Percentiles rank a stretch among this genome's conserved stretches.
Evolutionary conservation across 2,113 vertebrate genomes (phyloP).

Genomic region (Verasper variegatus): DNA sequence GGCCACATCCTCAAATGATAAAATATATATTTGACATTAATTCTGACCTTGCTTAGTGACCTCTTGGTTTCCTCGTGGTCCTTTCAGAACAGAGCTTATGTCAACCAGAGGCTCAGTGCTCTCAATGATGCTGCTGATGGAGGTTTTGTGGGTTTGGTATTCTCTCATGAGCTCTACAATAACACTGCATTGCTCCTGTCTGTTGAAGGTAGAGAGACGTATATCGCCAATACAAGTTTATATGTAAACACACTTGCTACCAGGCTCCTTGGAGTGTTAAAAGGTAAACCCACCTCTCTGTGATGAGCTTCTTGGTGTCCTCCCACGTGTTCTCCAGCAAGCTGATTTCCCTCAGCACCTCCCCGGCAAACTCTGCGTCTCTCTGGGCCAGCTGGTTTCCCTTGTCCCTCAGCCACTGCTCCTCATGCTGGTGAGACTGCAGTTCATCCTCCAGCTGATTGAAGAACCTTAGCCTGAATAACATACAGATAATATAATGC

Average conservation of each 20-base stretch:
- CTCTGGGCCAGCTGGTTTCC: conserved; percentile 91
- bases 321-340: conserved; percentile 89
- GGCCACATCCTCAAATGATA: neutral
- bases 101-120: conserved; percentile 83
- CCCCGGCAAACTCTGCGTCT: conserved; percentile 86
- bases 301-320: conserved; percentile 89
- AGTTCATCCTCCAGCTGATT: conserved; percentile 95
- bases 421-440: conserved; percentile 92
- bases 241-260: neutral
- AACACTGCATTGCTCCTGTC: conserved; percentile 90
- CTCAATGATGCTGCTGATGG: conserved; percentile 85
- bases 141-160: conserved; percentile 88
- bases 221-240: neutral
- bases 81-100: conserved; percentile 85
- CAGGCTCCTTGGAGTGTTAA: neutral
- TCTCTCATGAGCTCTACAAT: conserved; percentile 90
- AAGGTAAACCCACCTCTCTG: conserved; percentile 84
- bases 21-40: neutral
- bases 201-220: conserved; percentile 48
- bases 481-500: conserved; percentile 31
- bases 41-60: conserved; percentile 87
- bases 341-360: conserved; percentile 87
- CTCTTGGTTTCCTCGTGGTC: conserved; percentile 90
- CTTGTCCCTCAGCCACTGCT: conserved; percentile 94
- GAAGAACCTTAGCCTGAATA: conserved; percentile 88